Evolutionary conservation across 2,113 vertebrate species (phyloP), one percentile per base, ranked within the genome.

Genomic region (Channa argus): DNA sequence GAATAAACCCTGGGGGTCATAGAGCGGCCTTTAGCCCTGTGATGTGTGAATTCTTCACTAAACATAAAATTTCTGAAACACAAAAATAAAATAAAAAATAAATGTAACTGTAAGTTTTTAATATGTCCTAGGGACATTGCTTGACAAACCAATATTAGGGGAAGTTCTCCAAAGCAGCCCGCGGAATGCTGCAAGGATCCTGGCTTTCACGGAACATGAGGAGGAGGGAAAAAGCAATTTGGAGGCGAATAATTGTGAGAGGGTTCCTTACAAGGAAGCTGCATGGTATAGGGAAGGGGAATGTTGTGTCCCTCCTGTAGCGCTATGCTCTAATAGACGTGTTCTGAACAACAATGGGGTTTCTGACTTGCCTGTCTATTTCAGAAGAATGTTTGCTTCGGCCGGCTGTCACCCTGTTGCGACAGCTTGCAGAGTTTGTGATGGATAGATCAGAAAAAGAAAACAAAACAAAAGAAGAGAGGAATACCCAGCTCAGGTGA

Each of bases 361-460:
- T 71, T 70, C 74, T 70, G 77, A 80, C 84, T 87, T 63, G 72
- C 70, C 80, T 78, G 83, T 85, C 89, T 90, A 84, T 88, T 91
- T 84, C 53, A 63, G 79, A 72, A 54, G 72, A 84, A 80, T 43
- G 55, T 75, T 69, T 9, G 60, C 74, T 69, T 33, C 52, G 77
- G 79, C 68, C 54, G 72, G 73, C 83, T 86, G 86, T 92, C 90
- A 87, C 87, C 85, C 78, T 62, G 15, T 51, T 34, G 65, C 51
- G 74, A 84, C 89, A 90, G 86, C 88, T 89, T 88, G 86, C 81
- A 60, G 80, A 75, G 83, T 83, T 86, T 85, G 76, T 92, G 92
- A 95, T 90, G 67, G 88, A 92, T 87, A 74, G 88, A 90, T 90
- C 76, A 69, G 63, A 51, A 74, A 80, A 83, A 75, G 61, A 70